Evolutionary conservation across 2,797 vertebrate species (phyloP).

Genomic region (Neosilurus mollespiculum): DNA sequence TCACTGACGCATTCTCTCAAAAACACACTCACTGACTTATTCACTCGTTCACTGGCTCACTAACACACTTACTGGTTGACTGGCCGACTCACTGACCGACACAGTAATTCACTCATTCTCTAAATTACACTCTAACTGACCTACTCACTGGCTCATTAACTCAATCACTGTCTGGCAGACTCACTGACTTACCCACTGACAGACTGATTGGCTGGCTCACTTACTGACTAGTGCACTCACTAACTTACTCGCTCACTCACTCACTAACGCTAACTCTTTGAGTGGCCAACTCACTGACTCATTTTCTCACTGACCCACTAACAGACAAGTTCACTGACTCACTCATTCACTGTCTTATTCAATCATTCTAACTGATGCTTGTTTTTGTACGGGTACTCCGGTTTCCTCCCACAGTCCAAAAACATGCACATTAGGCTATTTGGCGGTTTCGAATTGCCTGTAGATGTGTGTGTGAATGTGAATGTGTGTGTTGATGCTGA

Average conservation of each 20-base stretch:
- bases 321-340: neutral
- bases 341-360: neutral
- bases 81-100: neutral
- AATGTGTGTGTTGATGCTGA: too few species aligned
- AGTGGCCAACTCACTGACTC: neutral
- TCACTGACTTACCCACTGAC: neutral
- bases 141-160: neutral
- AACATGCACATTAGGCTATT: too few species aligned
- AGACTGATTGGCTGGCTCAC: neutral
- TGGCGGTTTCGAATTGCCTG: too few species aligned
- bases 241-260: neutral
- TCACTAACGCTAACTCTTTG: neutral
- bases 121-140: neutral
- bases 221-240: neutral
- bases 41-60: neutral
- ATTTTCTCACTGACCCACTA: too few species aligned
- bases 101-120: neutral
- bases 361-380: neutral
- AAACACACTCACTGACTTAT: neutral
- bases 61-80: neutral
- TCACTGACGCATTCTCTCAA: neutral
- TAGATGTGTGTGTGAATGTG: too few species aligned
- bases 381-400: too few species aligned
- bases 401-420: too few species aligned
- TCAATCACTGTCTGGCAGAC: neutral